Evolutionary conservation across 2,888 invertebrate genomes (phyloP).

Genomic region (Rotaria macrura): DNA sequence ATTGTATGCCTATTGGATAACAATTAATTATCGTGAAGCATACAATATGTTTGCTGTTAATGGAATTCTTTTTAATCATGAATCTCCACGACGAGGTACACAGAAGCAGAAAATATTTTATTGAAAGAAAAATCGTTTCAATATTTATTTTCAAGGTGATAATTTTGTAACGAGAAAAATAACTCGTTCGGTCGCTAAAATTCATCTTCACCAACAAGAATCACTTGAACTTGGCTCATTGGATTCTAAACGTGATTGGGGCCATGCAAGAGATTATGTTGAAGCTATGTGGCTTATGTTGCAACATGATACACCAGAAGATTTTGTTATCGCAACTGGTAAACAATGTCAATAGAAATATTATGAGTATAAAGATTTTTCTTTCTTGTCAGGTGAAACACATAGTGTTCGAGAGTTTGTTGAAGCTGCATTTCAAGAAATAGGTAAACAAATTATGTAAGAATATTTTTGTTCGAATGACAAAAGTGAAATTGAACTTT

Average conservation of each 20-base stretch:
- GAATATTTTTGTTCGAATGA: too few species aligned
- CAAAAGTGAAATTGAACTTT: too few species aligned
- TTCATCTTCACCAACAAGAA: constrained; percentile 72
- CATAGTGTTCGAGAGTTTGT: constrained; percentile 94
- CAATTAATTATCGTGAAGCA: constrained; percentile 50
- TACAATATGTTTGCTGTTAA: constrained; percentile 50
- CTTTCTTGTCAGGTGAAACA: neutral
- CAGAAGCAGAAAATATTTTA: neutral
- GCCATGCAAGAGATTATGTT: constrained; percentile 73
- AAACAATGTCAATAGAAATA: constrained; percentile 55
- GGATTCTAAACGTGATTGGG: constrained; percentile 94
- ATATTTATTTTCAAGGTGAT: constrained; percentile 53
- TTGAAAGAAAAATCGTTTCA: too few species aligned
- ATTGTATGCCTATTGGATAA: constrained; percentile 50
- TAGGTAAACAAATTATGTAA: constrained; percentile 61
- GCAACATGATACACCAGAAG: constrained; percentile 77
- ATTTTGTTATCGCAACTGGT: constrained; percentile 93
- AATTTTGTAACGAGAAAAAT: constrained; percentile 97
- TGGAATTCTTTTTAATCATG: constrained; percentile 51
- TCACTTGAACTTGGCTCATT: constrained; percentile 80
- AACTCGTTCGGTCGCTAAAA: constrained; percentile 91
- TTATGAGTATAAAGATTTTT: too few species aligned
- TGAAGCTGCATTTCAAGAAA: constrained; percentile 72
- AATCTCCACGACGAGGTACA: constrained; percentile 47
- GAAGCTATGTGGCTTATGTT: constrained; percentile 99